phyloP scores from a whole-genome alignment of 2,888 invertebrate genomes.

The Mesorhabditis sp. region DNA sequence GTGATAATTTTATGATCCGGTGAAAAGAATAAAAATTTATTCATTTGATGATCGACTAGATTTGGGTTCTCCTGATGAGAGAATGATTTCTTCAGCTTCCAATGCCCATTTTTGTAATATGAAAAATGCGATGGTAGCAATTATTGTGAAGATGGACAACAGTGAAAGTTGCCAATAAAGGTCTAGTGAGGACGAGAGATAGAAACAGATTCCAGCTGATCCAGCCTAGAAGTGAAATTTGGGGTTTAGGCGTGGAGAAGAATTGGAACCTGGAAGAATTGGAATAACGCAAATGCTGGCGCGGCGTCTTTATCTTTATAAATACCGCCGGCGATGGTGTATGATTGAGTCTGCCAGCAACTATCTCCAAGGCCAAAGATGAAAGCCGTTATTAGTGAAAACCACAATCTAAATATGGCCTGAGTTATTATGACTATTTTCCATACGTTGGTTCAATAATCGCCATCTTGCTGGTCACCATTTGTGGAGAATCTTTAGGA shows the following conservation, averaged over 20 bases:
- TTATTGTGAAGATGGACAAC: neutral
- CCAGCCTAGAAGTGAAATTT: neutral
- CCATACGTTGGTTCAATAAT: neutral
- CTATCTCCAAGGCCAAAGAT: conserved; percentile 4
- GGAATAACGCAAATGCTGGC: neutral
- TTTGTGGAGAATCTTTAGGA: neutral
- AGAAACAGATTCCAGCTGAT: conserved; percentile 3
- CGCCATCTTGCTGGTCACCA: neutral
- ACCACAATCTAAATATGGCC: neutral
- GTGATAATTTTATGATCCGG: neutral
- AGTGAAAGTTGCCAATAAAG: neutral
- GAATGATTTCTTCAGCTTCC: neutral
- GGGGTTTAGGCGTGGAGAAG: neutral
- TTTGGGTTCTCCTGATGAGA: too few relatives aligned
- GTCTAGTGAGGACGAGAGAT: neutral
- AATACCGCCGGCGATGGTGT: neutral
- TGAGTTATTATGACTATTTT: neutral
- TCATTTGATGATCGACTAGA: too few relatives aligned
- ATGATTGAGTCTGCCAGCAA: neutral
- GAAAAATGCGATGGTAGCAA: neutral
- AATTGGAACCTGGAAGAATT: neutral
- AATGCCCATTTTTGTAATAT: neutral
- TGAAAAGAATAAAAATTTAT: neutral
- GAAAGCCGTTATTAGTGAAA: neutral
- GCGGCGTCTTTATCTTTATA: neutral